Evolutionary conservation across 2,797 vertebrate species (phyloP).

Genomic region (Crocodylus rhombifer): DNA sequence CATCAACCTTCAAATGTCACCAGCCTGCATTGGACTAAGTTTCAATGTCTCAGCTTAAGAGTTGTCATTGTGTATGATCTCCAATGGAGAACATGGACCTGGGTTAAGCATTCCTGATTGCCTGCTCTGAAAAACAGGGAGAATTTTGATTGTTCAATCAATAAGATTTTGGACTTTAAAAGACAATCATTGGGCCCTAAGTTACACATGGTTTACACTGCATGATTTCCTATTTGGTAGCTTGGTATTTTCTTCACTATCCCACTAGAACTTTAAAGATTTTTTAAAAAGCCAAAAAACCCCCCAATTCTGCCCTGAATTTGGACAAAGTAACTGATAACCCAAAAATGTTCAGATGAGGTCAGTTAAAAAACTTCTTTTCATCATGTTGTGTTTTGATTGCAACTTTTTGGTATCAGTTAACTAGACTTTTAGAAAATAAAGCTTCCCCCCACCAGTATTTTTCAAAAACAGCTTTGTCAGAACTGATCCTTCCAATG

Average conservation of each 20-base stretch:
- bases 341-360: neutral
- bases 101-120: neutral
- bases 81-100: neutral
- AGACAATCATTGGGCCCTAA: neutral
- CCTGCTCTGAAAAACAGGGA: neutral
- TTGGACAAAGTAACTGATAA: neutral
- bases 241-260: neutral
- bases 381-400: neutral
- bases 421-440: neutral
- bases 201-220: neutral
- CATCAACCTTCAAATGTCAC: neutral
- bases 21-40: neutral
- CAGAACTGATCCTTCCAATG: too few species aligned
- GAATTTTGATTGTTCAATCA: neutral
- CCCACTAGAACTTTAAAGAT: too few species aligned
- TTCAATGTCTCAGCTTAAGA: neutral
- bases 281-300: neutral
- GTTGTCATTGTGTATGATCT: neutral
- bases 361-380: neutral
- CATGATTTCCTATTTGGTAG: neutral
- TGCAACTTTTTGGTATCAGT: neutral
- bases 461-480: neutral
- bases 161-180: neutral
- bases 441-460: too few species aligned
- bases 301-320: neutral